Conservation (phyloP, 2,797 vertebrate species). For the Chaetophractus vellerosus region DNA sequence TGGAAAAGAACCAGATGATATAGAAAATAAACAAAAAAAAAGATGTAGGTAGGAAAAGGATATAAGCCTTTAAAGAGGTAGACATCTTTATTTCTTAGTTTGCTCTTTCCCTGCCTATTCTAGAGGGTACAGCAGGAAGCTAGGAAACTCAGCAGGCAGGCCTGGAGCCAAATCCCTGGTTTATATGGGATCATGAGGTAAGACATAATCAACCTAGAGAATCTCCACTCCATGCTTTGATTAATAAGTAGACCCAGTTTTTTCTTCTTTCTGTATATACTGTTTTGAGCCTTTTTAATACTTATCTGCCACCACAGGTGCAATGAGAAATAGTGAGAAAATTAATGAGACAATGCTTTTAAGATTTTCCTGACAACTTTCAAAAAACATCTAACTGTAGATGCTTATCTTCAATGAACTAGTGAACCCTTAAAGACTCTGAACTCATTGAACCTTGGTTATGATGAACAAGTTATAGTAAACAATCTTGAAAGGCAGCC, state of each 20-base stretch:
- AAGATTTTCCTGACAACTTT: conserved; percentile 61
- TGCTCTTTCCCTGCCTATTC: not conserved
- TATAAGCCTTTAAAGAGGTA: not conserved
- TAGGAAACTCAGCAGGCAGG: not conserved
- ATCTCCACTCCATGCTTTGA: not conserved
- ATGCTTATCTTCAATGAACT: not conserved
- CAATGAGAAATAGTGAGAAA: conserved; percentile 60
- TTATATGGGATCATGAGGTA: not conserved
- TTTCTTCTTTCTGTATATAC: not conserved
- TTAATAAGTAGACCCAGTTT: not conserved
- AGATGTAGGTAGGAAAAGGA: not conserved
- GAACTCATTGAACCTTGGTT: not conserved
- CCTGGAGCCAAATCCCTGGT: not conserved
- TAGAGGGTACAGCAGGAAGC: not conserved
- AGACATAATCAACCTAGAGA: not conserved
- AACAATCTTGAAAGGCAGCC: not conserved
- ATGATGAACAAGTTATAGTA: not conserved
- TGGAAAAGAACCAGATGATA: not conserved
- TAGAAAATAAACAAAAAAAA: not conserved
- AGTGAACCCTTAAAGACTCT: not conserved
- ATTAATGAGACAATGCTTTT: conserved; percentile 30
- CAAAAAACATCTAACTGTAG: not conserved
- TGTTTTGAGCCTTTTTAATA: not conserved
- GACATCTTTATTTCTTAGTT: not conserved
- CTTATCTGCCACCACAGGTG: not conserved